phyloP scores from a whole-genome alignment of 2,797 vertebrate genomes.

The Vespertilio murinus region DNA sequence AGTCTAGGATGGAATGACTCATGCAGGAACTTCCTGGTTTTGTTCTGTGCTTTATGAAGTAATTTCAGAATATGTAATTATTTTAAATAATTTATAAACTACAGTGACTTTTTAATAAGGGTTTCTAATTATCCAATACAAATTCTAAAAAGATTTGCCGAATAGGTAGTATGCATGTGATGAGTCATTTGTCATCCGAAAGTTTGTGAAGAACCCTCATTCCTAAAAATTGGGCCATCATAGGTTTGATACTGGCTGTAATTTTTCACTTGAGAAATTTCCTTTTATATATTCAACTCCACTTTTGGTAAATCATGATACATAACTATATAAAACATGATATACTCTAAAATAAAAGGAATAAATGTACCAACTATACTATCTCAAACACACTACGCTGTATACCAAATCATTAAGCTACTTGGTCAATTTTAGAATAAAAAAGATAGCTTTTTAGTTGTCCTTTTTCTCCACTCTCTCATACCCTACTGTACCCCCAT shows the following conservation, averaged over 20 bases:
- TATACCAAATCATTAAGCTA: constrained; percentile 25
- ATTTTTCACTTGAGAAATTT: constrained; percentile 69
- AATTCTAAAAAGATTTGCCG: constrained; percentile 77
- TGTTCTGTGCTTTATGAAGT: constrained; percentile 74
- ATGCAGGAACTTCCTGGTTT: constrained; percentile 67
- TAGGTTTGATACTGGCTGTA: constrained; percentile 32
- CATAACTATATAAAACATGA: constrained; percentile 64
- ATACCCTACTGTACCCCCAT: neutral
- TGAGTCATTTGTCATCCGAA: constrained; percentile 80
- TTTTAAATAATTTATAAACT: constrained; percentile 85
- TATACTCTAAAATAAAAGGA: constrained; percentile 49
- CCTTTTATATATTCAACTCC: constrained; percentile 66
- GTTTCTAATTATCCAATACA: constrained; percentile 77
- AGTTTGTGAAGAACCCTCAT: constrained; percentile 65
- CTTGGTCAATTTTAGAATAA: neutral
- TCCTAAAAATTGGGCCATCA: constrained; percentile 71
- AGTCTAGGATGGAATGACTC: constrained; percentile 76
- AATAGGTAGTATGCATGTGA: constrained; percentile 61
- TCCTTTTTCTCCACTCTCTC: neutral
- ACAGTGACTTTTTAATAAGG: constrained; percentile 74
- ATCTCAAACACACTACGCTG: constrained; percentile 6
- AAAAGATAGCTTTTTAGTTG: neutral
- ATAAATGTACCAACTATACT: constrained; percentile 58
- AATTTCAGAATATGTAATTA: constrained; percentile 81
- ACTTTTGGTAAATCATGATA: constrained; percentile 66